Evolutionary conservation across 2,888 invertebrate species (phyloP).

Genomic region (Alitta virens): DNA sequence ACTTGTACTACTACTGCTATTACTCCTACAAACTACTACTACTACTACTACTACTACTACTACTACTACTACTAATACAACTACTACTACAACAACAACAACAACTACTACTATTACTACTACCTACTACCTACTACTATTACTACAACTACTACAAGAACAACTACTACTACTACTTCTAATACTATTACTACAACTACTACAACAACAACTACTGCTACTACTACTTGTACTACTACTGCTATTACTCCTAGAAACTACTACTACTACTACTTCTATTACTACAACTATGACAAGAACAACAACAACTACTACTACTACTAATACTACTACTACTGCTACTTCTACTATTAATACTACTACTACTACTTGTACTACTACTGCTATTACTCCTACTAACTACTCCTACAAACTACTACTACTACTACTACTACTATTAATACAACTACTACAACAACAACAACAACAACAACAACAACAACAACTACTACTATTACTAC

Average conservation of each 20-base stretch:
- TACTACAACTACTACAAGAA: too few species aligned
- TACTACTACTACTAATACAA: too few species aligned
- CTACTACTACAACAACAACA: too few species aligned
- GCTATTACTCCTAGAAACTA: neutral
- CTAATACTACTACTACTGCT: conserved; percentile 7
- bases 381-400: conserved; percentile 4
- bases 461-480: neutral
- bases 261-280: neutral
- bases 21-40: too few species aligned
- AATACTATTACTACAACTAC: neutral
- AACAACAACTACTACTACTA: neutral
- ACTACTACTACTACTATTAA: too few species aligned
- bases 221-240: neutral
- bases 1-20: neutral
- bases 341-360: too few species aligned
- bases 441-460: too few species aligned
- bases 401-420: too few species aligned
- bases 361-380: conserved; percentile 6
- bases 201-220: conserved; percentile 5
- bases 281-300: neutral
- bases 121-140: too few species aligned
- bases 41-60: too few species aligned
- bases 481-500: conserved; percentile 6
- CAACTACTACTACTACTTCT: too few species aligned
- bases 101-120: neutral